Conservation (phyloP, 2,113 vertebrate species). For the Corapipo altera region DNA sequence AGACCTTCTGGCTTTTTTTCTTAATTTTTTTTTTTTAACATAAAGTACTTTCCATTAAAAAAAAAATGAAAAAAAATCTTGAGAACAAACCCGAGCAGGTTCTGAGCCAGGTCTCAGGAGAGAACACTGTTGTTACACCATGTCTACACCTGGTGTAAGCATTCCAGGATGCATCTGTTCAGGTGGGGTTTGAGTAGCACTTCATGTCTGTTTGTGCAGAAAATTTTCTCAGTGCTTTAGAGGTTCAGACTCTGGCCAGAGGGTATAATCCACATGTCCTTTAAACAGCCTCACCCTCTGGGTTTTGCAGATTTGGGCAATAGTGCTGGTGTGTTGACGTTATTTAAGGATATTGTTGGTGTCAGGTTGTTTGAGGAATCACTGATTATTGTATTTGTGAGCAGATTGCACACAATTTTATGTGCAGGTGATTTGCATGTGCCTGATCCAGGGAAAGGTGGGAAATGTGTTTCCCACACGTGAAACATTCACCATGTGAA, state of each 20-base stretch:
- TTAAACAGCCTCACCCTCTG: neutral
- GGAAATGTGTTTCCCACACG: neutral
- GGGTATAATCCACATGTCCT: neutral
- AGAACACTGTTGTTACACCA: neutral
- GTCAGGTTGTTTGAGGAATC: neutral
- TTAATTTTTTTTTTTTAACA: neutral
- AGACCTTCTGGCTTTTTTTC: neutral
- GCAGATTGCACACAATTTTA: neutral
- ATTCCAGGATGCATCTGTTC: neutral
- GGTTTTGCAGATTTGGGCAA: neutral
- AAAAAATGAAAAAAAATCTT: neutral
- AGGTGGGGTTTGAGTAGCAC: neutral
- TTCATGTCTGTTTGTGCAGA: neutral
- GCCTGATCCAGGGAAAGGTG: neutral
- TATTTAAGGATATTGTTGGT: neutral
- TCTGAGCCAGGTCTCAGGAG: neutral
- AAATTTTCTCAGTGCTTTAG: neutral
- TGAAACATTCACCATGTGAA: neutral
- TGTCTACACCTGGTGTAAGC: neutral
- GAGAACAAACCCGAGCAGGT: neutral
- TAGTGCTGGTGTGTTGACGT: neutral
- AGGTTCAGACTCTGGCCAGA: neutral
- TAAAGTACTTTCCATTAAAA: neutral
- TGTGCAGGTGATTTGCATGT: neutral
- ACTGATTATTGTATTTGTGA: neutral